A percentile compares a stretch with the other conserved stretches of the same genome.
phyloP scores from a whole-genome alignment of 2,113 vertebrate species.

The Prionailurus viverrinus region DNA sequence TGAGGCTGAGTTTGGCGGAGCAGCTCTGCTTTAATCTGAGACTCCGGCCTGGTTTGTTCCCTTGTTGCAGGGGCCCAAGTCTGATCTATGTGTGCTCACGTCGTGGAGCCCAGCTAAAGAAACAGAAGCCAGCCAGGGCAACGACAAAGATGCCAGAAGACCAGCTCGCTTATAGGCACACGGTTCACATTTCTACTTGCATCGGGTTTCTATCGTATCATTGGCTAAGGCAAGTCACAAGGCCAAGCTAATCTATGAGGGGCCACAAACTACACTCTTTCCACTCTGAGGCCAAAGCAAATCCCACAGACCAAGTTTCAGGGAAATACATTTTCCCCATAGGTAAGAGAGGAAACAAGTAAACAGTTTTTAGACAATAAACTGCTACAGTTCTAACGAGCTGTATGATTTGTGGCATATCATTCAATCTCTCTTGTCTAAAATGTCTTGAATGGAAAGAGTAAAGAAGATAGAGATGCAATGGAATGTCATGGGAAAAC shows the following conservation, averaged over 20 bases:
- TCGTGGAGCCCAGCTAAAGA: not conserved
- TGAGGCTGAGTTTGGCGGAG: not conserved
- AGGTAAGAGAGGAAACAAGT: not conserved
- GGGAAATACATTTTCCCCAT: not conserved
- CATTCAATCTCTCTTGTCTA: slow-evolving; percentile 11
- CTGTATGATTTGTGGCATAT: not conserved
- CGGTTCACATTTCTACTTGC: not conserved
- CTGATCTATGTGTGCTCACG: not conserved
- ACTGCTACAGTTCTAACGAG: not conserved
- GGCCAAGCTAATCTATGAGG: not conserved
- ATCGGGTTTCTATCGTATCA: not conserved
- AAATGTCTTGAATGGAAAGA: slow-evolving; percentile 44
- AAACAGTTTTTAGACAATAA: slow-evolving; percentile 25
- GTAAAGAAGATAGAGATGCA: not conserved
- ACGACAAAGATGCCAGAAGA: not conserved
- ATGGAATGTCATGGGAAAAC: not conserved
- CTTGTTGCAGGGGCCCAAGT: not conserved
- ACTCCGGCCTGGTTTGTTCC: not conserved
- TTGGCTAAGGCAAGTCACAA: not conserved
- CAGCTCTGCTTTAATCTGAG: not conserved
- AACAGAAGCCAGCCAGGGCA: not conserved
- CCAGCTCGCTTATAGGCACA: not conserved
- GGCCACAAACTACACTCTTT: not conserved
- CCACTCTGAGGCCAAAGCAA: slow-evolving; percentile 4
- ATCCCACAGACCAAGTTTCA: not conserved